These are phyloP conservation scores for Lepidocyrtinus sp. DNA, from an alignment of 2,888 invertebrate species.

Conservation along the genomic window DNA sequence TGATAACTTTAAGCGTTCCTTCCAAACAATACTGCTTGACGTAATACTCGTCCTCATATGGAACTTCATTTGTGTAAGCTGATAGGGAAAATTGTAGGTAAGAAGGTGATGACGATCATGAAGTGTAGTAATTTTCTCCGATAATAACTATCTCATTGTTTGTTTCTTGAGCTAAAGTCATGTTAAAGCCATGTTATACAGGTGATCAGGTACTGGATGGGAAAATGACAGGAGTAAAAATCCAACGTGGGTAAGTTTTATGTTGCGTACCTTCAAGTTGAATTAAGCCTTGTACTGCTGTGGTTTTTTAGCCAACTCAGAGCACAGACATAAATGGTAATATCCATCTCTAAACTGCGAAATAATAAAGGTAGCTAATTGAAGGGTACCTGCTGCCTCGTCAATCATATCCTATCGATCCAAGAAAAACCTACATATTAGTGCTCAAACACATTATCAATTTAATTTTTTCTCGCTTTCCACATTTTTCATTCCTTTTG, in stretches of 20 bases:
- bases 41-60: too few relatives aligned
- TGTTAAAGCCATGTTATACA: constrained; percentile 37
- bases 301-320: too few relatives aligned
- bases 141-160: constrained; percentile 46
- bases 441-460: constrained; percentile 57
- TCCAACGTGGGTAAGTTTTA: too few relatives aligned
- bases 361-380: constrained; percentile 40
- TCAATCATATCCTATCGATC: constrained; percentile 54
- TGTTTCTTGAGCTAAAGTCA: constrained; percentile 36
- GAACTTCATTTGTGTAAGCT: too few relatives aligned
- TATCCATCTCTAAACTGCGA: constrained; percentile 27
- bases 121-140: constrained; percentile 38
- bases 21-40: too few relatives aligned
- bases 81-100: too few relatives aligned
- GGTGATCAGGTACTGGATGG: constrained; percentile 1
- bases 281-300: too few relatives aligned
- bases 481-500: too few relatives aligned
- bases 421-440: constrained; percentile 56
- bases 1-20: too few relatives aligned
- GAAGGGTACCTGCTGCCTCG: constrained; percentile 50
- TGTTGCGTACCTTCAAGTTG: too few relatives aligned
- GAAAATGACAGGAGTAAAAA: constrained; percentile 27
- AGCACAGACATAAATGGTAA: neutral
- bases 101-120: constrained; percentile 45
- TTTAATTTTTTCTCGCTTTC: constrained; percentile 47